phyloP scores from a whole-genome alignment of 2,888 invertebrate species.

The Trissonchulus sp. region DNA sequence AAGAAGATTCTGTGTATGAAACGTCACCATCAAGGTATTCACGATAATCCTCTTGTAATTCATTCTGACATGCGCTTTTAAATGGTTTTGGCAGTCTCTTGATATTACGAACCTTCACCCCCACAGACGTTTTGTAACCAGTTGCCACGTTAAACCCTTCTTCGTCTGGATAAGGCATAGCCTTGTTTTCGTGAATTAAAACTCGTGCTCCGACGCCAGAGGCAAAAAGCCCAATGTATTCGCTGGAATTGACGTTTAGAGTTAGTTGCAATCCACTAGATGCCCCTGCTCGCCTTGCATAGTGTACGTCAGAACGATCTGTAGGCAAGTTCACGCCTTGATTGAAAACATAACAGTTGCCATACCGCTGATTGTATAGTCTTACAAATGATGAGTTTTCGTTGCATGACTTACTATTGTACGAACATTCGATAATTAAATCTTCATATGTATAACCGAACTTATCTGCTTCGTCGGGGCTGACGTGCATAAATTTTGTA shows the following conservation, averaged over 20 bases:
- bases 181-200: background rate
- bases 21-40: no score
- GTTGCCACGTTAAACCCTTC: conserved; percentile 8
- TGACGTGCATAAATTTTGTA: background rate
- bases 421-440: conserved; percentile 6
- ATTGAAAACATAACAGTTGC: background rate
- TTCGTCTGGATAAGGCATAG: background rate
- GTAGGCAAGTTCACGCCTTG: background rate
- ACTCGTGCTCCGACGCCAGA: background rate
- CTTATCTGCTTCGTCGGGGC: background rate
- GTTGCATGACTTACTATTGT: background rate
- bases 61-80: no score
- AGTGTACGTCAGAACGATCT: background rate
- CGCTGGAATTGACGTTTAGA: background rate
- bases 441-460: background rate
- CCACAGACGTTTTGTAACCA: background rate
- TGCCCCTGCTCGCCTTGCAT: background rate
- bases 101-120: background rate
- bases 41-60: no score
- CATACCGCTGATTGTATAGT: background rate
- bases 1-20: no score
- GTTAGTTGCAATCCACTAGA: background rate
- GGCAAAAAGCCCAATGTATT: conserved; percentile 11
- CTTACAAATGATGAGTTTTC: background rate
- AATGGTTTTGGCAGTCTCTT: background rate